Conservation (phyloP, 2,888 invertebrate genomes). For the Diaphora mendica region DNA sequence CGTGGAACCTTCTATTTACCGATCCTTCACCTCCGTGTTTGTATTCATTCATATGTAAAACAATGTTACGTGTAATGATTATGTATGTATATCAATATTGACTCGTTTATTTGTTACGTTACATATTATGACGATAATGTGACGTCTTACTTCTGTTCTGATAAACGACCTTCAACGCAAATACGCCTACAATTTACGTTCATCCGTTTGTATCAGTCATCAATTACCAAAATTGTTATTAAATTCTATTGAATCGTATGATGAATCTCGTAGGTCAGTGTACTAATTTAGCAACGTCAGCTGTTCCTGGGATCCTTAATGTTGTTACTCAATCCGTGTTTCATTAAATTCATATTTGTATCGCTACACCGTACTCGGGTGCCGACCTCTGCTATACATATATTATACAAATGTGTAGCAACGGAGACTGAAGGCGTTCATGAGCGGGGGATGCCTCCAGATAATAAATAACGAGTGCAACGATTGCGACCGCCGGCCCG, state of each 20-base stretch:
- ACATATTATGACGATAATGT: slow-evolving; percentile 52
- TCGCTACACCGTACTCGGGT: slow-evolving; percentile 39
- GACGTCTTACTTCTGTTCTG: slow-evolving; percentile 54
- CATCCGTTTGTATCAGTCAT: slow-evolving; percentile 52
- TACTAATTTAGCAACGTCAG: slow-evolving; percentile 64
- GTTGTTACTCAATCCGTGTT: slow-evolving; percentile 52
- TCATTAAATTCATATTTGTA: slow-evolving; percentile 50
- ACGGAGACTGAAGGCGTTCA: slow-evolving; percentile 64
- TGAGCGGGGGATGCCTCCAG: slow-evolving; percentile 77
- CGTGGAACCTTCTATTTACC: slow-evolving; percentile 33
- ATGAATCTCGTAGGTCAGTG: slow-evolving; percentile 57
- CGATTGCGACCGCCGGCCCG: slow-evolving; percentile 82
- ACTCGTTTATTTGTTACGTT: slow-evolving; percentile 54
- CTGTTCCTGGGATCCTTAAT: slow-evolving; percentile 54
- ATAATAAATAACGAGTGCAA: slow-evolving; percentile 86
- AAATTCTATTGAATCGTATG: slow-evolving; percentile 54
- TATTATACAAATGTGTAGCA: slow-evolving; percentile 46
- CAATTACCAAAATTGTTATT: slow-evolving; percentile 63
- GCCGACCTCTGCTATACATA: slow-evolving; percentile 39
- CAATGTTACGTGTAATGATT: slow-evolving; percentile 56
- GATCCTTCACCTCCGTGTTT: slow-evolving; percentile 28
- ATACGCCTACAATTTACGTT: slow-evolving; percentile 55
- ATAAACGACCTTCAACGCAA: slow-evolving; percentile 56
- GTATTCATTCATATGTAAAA: slow-evolving; percentile 52
- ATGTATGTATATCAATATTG: slow-evolving; percentile 59